Evolutionary conservation across 2,113 vertebrate genomes (phyloP).

Genomic region (Cynocephalus volans): DNA sequence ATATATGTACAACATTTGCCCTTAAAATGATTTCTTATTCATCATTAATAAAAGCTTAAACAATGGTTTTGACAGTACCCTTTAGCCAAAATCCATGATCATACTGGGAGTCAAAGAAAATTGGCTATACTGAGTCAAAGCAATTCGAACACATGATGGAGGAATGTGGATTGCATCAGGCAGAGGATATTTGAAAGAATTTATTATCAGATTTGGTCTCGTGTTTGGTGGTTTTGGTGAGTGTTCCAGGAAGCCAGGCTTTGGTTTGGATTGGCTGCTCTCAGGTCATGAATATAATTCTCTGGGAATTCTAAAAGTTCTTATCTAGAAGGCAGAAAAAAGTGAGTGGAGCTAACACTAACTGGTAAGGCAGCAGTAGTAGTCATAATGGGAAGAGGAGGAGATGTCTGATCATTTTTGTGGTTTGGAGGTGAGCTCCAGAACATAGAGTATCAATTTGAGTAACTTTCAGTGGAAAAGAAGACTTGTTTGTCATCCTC

Average conservation of each 20-base stretch:
- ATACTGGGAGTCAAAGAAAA: background rate
- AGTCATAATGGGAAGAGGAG: background rate
- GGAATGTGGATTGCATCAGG: background rate
- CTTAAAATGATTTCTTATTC: background rate
- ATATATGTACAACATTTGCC: background rate
- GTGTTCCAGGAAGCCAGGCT: background rate
- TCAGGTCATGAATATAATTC: background rate
- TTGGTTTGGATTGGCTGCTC: background rate
- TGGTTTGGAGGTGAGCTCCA: background rate
- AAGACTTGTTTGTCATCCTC: background rate
- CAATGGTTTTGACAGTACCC: background rate
- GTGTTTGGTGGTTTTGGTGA: background rate
- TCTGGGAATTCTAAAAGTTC: background rate
- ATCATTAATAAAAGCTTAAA: background rate
- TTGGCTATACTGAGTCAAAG: background rate
- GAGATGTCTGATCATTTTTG: background rate
- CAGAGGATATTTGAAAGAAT: background rate
- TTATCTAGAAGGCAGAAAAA: background rate
- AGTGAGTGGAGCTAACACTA: background rate
- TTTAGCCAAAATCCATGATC: background rate
- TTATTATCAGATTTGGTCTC: background rate
- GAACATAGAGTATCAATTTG: background rate
- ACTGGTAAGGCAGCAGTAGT: background rate
- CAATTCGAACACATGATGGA: background rate
- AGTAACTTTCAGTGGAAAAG: background rate